Evolutionary conservation across 2,888 invertebrate species (phyloP).

Genomic region (Pristionchus arcanus): DNA sequence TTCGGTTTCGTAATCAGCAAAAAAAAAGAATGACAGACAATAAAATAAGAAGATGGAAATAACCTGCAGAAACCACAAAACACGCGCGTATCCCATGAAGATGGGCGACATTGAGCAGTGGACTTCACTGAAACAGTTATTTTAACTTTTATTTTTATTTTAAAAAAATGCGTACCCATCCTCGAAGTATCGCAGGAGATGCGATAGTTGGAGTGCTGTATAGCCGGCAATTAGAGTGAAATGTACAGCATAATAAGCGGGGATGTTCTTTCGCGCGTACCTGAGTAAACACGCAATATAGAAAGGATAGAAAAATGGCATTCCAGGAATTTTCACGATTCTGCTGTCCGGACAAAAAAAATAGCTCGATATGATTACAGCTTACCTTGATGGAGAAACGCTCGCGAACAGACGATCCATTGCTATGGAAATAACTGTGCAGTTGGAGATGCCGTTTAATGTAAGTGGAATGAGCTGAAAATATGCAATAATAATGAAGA

Average conservation of each 20-base stretch:
- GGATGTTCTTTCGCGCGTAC: background rate
- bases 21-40: too few species aligned
- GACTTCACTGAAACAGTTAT: background rate
- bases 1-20: too few species aligned
- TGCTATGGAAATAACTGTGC: background rate
- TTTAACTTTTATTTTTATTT: background rate
- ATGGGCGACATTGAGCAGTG: constrained; percentile 36
- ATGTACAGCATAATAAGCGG: background rate
- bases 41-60: too few species aligned
- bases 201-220: background rate
- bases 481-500: background rate
- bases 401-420: constrained; percentile 30
- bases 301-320: background rate
- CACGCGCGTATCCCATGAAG: constrained; percentile 20
- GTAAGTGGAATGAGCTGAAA: background rate
- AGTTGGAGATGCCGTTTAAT: constrained; percentile 27
- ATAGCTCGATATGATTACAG: background rate
- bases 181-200: constrained; percentile 28
- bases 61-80: constrained; percentile 13
- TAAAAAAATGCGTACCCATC: background rate
- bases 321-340: background rate
- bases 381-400: background rate
- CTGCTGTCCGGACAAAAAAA: background rate
- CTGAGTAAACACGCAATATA: background rate
- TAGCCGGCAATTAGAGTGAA: background rate